These are phyloP conservation scores for Lucilia cuprina DNA, from an alignment of 1,140 invertebrate genomes.

Conservation along the genomic window DNA sequence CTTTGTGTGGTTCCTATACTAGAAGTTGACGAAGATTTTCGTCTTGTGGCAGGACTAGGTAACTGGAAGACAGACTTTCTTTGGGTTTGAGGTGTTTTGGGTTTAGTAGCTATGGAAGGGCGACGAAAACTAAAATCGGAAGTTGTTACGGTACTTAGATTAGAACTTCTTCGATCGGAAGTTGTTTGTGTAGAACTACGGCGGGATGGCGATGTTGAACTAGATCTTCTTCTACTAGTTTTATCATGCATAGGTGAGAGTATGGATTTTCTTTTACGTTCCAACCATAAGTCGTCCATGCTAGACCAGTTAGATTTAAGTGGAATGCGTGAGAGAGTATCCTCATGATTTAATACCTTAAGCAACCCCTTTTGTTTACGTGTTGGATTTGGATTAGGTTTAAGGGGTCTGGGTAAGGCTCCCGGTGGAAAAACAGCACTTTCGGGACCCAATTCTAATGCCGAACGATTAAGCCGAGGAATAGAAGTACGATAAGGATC, in stretches of 20 bases:
- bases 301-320: conserved; percentile 55
- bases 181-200: conserved; percentile 58
- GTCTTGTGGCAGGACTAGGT: background rate
- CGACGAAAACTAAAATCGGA: conserved; percentile 57
- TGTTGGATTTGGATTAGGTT: conserved; percentile 59
- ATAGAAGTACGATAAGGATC: conserved; percentile 52
- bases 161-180: conserved; percentile 57
- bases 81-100: background rate
- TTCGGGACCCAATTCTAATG: conserved; percentile 48
- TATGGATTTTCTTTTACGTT: conserved; percentile 39
- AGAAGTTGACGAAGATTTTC: background rate
- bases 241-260: conserved; percentile 28
- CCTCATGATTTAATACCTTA: conserved; percentile 48
- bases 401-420: conserved; percentile 53
- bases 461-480: conserved; percentile 53
- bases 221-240: conserved; percentile 48
- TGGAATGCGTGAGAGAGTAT: conserved; percentile 40
- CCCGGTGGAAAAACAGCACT: conserved; percentile 53
- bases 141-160: conserved; percentile 57
- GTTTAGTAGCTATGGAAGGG: conserved; percentile 44
- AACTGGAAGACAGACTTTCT: conserved; percentile 35
- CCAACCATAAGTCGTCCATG: conserved; percentile 50
- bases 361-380: conserved; percentile 54
- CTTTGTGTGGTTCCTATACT: background rate
- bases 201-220: conserved; percentile 57